Base-by-base conservation (phyloP, 2,797 vertebrate species). In the Phataginus tricuspis region DNA sequence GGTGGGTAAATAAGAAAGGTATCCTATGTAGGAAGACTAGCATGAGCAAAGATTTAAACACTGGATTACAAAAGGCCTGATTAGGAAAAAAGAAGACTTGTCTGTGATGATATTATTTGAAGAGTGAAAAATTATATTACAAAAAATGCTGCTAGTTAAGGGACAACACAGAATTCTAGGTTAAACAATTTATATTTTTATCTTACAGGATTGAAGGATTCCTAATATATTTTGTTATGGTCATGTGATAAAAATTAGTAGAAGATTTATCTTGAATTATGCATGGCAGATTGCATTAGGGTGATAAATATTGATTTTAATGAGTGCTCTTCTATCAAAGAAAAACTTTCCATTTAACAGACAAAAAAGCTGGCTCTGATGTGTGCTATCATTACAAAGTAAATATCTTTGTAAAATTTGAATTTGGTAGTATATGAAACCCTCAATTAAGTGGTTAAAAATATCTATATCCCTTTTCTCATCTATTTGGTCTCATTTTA, bases 181-280 rank as follows among this genome's bases (percentile, higher is more conserved):
- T 83, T 92, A 31, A 59, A 2, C 3, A 53, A 64, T 92, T 91
- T 69, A 51, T 27, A 61, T 74, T 95, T 91, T 75, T 71, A 94
- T 45, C 3, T 85, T 61, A 68, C 16, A 75, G 4, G 8, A 71
- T 3, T 68, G 2, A 92, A 57, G 29, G 42, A 21, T 25, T 13
- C 71, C 27, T n/a, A 64, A 74, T 27, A 78, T 59, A 53, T 59
- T 39, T 92, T 91, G 0, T 11, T 68, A 86, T 1, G 1, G 27
- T n/a, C 91, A 69, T 53, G 25, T 82, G 5, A 75, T 80, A 63
- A 74, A 94, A 84, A 51, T 94, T 75, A 75, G 27, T 31, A 61
- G 8, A 51, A 15, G 19, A 68, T 53, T 94, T 84, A 74, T 72
- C 1, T 83, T 77, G 45, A 94, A 79, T 69, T 53, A 12, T 16